A percentile compares a stretch with the other conserved stretches of the same genome.
phyloP scores from a whole-genome alignment of 1,140 invertebrate species.

The Theocolax elegans region DNA sequence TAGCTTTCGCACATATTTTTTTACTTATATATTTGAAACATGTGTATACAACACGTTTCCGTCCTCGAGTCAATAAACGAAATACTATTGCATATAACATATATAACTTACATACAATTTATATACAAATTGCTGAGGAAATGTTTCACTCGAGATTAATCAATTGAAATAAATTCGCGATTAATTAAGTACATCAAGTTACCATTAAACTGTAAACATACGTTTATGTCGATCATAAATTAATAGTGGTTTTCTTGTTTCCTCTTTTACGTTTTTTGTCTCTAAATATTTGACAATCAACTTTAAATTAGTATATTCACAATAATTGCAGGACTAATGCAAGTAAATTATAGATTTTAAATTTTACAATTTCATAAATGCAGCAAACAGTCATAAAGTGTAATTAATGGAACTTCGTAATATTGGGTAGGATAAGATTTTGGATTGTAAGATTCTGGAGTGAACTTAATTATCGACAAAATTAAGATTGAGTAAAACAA shows the following conservation, averaged over 20 bases:
- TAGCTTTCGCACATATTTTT: not conserved
- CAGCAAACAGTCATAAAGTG: slow-evolving; percentile 31
- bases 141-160: not conserved
- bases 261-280: not conserved
- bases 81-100: slow-evolving; percentile 8
- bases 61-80: not conserved
- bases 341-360: slow-evolving; percentile 22
- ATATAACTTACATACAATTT: slow-evolving; percentile 22
- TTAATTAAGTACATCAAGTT: slow-evolving; percentile 32
- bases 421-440: not conserved
- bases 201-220: not conserved
- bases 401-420: slow-evolving; percentile 30
- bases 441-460: too few relatives aligned
- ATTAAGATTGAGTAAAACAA: too few relatives aligned
- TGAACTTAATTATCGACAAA: not conserved
- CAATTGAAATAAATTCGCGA: slow-evolving; percentile 1
- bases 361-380: slow-evolving; percentile 32
- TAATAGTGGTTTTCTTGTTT: slow-evolving; percentile 9
- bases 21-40: slow-evolving; percentile 14
- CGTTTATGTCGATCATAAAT: not conserved
- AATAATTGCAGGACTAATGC: slow-evolving; percentile 12
- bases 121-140: slow-evolving; percentile 15
- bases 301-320: slow-evolving; percentile 15
- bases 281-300: not conserved
- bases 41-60: slow-evolving; percentile 4